These are phyloP conservation scores for Tarsius wallacei DNA, from an alignment of 2,797 vertebrate species.

Conservation along the genomic window DNA sequence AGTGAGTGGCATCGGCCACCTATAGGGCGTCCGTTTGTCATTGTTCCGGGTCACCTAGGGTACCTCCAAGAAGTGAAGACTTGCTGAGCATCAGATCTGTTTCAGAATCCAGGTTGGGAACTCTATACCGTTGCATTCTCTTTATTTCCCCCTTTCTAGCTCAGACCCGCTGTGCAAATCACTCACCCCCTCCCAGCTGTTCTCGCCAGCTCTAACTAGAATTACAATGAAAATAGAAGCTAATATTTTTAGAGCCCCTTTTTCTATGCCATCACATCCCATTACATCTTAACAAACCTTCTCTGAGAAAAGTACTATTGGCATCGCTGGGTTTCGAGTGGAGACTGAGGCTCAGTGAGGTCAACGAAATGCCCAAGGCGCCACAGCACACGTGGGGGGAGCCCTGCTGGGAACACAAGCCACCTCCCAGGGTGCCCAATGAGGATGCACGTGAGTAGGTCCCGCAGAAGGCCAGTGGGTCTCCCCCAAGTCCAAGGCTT, in stretches of 20 bases:
- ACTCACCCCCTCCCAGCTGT: background rate
- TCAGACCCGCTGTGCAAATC: background rate
- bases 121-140: background rate
- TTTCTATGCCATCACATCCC: background rate
- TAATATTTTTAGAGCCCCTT: background rate
- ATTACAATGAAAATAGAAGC: background rate
- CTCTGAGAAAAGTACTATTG: background rate
- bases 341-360: background rate
- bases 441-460: background rate
- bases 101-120: background rate
- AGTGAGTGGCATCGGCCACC: rapidly evolving
- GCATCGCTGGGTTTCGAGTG: background rate
- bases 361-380: background rate
- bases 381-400: background rate
- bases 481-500: rapidly evolving
- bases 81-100: background rate
- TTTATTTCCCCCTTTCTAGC: background rate
- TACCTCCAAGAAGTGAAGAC: background rate
- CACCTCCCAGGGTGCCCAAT: background rate
- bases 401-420: background rate
- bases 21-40: background rate
- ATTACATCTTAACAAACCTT: background rate
- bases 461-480: rapidly evolving
- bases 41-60: background rate
- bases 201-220: background rate